These are phyloP conservation scores for Leptatherina wallacei DNA, from an alignment of 2,797 vertebrate species.

Conservation along the genomic window DNA sequence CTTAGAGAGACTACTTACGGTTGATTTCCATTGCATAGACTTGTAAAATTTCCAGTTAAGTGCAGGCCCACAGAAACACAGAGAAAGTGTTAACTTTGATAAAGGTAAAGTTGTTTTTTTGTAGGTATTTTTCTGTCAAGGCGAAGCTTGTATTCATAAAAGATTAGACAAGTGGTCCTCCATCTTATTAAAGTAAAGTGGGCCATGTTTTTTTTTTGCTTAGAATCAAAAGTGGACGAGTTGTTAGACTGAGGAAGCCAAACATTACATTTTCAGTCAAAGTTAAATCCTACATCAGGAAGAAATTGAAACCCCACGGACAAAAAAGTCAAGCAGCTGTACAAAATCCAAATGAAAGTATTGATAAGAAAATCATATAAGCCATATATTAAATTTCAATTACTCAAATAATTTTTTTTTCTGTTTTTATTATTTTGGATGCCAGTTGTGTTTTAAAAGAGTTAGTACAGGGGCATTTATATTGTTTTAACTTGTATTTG, in stretches of 20 bases:
- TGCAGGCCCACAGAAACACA: slow-evolving; percentile 48
- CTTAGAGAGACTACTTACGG: slow-evolving; percentile 87
- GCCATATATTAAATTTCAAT: neutral
- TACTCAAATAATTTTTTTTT: neutral
- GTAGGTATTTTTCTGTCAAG: slow-evolving; percentile 67
- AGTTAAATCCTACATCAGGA: neutral
- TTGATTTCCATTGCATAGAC: slow-evolving; percentile 99
- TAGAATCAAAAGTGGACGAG: neutral
- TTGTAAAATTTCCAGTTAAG: slow-evolving; percentile 72
- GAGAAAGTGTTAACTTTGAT: slow-evolving; percentile 46
- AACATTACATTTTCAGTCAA: neutral
- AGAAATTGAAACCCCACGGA: neutral
- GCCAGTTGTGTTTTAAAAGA: neutral
- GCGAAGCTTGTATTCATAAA: slow-evolving; percentile 60
- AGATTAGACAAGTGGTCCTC: neutral
- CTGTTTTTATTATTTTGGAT: neutral
- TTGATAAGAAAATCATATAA: neutral
- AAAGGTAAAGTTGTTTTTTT: neutral
- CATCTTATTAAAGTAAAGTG: neutral
- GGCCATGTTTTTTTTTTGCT: neutral
- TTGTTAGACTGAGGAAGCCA: neutral
- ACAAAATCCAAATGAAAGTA: neutral
- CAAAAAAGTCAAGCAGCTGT: neutral
- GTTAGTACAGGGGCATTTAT: neutral
- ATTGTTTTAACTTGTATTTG: neutral